phyloP scores from a whole-genome alignment of 2,113 vertebrate species.

The Vimba vimba region DNA sequence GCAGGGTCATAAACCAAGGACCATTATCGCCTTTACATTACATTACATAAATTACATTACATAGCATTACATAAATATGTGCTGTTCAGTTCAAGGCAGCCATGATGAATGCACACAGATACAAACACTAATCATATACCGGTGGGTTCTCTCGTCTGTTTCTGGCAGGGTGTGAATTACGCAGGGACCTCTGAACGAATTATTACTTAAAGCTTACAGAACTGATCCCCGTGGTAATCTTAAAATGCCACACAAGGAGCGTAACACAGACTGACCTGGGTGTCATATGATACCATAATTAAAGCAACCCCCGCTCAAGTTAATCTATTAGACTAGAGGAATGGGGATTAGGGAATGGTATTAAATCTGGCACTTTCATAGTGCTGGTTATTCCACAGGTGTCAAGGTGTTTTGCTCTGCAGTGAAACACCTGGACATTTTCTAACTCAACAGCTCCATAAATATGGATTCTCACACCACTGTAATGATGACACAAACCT shows the following conservation, averaged over 20 bases:
- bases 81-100: conserved; percentile 69
- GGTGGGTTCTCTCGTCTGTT: conserved; percentile 51
- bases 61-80: conserved; percentile 76
- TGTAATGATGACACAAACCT: conserved; percentile 5
- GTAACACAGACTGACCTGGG: conserved; percentile 67
- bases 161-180: conserved; percentile 62
- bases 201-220: conserved; percentile 68
- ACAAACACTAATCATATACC: conserved; percentile 65
- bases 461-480: neutral
- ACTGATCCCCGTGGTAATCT: conserved; percentile 67
- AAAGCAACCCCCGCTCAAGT: conserved; percentile 71
- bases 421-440: conserved; percentile 19
- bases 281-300: conserved; percentile 76
- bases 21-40: conserved; percentile 72
- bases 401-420: conserved; percentile 36
- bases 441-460: conserved; percentile 14
- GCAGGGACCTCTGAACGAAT: conserved; percentile 61
- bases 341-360: conserved; percentile 70
- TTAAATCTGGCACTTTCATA: conserved; percentile 58
- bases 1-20: conserved; percentile 73
- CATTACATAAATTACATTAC: conserved; percentile 72
- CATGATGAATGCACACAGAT: conserved; percentile 65
- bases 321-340: conserved; percentile 72
- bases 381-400: conserved; percentile 50
- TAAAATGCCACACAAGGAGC: conserved; percentile 68